Evolutionary conservation across 2,797 vertebrate genomes (phyloP), one percentile per base, ranked within the genome.

Genomic region (Pitangus sulphuratus): DNA sequence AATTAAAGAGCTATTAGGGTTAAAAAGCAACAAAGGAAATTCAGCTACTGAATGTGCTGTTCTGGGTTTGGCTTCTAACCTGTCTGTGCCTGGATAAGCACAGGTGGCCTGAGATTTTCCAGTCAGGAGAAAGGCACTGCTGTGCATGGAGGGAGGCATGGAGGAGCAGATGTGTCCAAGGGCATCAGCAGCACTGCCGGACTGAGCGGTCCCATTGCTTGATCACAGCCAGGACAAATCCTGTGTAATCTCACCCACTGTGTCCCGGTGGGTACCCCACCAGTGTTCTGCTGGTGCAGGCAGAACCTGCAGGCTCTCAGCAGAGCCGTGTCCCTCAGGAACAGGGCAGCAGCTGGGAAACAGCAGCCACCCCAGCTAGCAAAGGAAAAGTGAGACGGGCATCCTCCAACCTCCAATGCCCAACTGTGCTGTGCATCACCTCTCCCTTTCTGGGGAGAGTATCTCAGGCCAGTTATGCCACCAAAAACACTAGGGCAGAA

Each of bases 1-100:
- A 96, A 92, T 96, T 94, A 90, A 97, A 89, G 90, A 93, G 62
- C 87, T 92, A 48, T 94, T 90, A 83, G 88, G 30, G 65, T 68
- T 96, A 81, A 90, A 95, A 83, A 91, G 77, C 76, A 95, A 71
- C 79, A 93, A 68, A 96, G 84, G 69, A 88, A 92, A 93, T 86
- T 45, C 62, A 89, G 1, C 62, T 70, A 35, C 44, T 0, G 3
- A 83, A 95, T 64, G 47, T 60, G 44, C 56, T 60, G 40, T 54
- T 75, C 88, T 82, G 81, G 60, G 39, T 65, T 74, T 37, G 37
- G 68, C 40, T 35, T 48, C 42, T 86, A 56, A 58, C 26, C n/a
- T 39, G 4, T 42, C 51, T 0, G 2, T 39, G 39, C 17, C 6
- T 6, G 40, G 89, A 12, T 44, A 33, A 89, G 71, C 37, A 56